Percentiles rank a stretch among this genome's conserved stretches.
Evolutionary conservation across 1,140 invertebrate genomes (phyloP).

Genomic region (Melipona quadrifasciata): DNA sequence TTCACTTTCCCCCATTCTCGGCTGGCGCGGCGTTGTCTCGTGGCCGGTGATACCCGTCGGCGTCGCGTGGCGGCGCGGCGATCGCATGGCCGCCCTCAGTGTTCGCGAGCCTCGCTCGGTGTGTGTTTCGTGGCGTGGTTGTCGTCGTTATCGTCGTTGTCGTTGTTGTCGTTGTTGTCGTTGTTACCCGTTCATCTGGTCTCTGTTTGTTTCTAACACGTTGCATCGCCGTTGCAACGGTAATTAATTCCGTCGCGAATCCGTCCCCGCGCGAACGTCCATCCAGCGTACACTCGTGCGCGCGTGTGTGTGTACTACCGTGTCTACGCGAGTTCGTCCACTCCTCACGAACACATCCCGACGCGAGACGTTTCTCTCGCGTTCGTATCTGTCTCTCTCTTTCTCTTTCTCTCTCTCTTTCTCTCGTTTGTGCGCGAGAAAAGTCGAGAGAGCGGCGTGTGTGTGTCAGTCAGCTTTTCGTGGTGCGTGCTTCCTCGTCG

Average conservation of each 20-base stretch:
- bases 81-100: constrained; percentile 79
- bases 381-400: constrained; percentile 15
- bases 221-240: constrained; percentile 35
- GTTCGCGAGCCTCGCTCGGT: constrained; percentile 77
- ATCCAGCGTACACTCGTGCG: too few relatives aligned
- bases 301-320: not conserved
- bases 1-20: constrained; percentile 33
- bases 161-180: not conserved
- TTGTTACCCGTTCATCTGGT: constrained; percentile 9
- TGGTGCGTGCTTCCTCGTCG: constrained; percentile 53
- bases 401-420: too few relatives aligned
- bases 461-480: constrained; percentile 54
- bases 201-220: constrained; percentile 40
- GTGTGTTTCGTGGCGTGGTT: constrained; percentile 70
- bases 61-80: constrained; percentile 67
- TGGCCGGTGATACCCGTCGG: constrained; percentile 26
- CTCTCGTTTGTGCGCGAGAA: constrained; percentile 23
- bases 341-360: constrained; percentile 4
- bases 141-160: constrained; percentile 40
- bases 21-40: constrained; percentile 43
- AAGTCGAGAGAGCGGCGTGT: constrained; percentile 40
- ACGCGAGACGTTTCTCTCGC: constrained; percentile 24
- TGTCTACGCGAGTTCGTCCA: constrained; percentile 3
- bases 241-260: constrained; percentile 70
- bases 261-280: constrained; percentile 54